Base-by-base conservation (phyloP, 2,888 invertebrate species). In the Mimas tiliae region DNA sequence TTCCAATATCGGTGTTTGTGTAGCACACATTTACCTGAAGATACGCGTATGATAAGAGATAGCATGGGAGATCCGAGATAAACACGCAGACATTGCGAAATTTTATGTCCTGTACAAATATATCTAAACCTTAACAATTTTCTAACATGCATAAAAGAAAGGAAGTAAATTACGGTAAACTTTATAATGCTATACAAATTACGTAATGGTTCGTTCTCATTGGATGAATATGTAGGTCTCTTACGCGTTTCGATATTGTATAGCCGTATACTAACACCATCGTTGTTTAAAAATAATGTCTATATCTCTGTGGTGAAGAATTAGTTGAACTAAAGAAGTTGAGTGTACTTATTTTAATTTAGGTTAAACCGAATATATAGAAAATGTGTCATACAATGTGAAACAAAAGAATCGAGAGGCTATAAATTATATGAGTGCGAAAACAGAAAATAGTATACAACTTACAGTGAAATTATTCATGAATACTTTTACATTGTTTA, bases 161-260 rank as follows among this genome's bases (percentile, higher is more conserved):
- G 33, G 48, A 48, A 47, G 33, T 63, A 38, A 34, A 65, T 65
- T 47, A 65, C 48, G 34, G 58, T 50, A 65, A 47, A 45, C 27
- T 14, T 27, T 34, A 64, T 53, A 45, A 45, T 67, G 73, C 78
- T 78, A 77, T 79, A 74, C 73, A 69, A 65, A 71, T 81, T 84
- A 77, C 78, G 78, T 79, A 83, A 86, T 79, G 78, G 79, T 79
- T 81, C 74, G 76, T 76, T 79, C 80, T 76, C 72, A 74, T 74
- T 78, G 74, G 83, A 68, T 88, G 85, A 82, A 69, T 82, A 91
- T 84, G 78, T 89, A 85, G 89, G 87, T 77, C 85, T 77, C 85
- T 83, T 75, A 82, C 79, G 77, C 80, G 83, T 87, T 86, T 85
- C 78, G 83, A 85, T 84, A 87, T 84, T 82, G 74, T 78, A 76